Percentiles rank a stretch among this genome's conserved stretches.
These are phyloP conservation scores for Staurois parvus DNA, from an alignment of 2,797 vertebrate species.

Conservation along the genomic window DNA sequence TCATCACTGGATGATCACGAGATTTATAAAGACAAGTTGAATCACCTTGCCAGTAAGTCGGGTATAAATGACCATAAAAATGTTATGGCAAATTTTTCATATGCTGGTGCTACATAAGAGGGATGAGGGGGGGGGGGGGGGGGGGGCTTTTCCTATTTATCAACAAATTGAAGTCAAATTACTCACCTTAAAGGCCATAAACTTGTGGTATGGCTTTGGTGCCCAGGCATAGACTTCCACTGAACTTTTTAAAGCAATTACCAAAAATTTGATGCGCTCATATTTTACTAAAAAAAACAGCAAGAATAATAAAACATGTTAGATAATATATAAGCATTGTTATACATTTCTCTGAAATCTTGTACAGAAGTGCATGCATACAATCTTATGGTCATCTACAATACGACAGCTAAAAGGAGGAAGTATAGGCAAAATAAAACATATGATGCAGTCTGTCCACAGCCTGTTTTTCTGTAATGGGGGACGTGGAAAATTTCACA, in stretches of 20 bases:
- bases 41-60: neutral
- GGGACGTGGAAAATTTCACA: too few relatives aligned
- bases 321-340: neutral
- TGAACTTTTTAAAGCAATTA: conserved; percentile 90
- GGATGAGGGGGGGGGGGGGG: too few relatives aligned
- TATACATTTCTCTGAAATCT: too few relatives aligned
- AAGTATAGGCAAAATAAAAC: too few relatives aligned
- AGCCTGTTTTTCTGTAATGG: too few relatives aligned
- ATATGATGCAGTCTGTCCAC: too few relatives aligned
- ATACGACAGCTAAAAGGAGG: too few relatives aligned
- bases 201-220: conserved; percentile 91
- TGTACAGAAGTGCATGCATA: too few relatives aligned
- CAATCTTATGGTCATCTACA: too few relatives aligned
- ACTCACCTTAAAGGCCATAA: conserved; percentile 92
- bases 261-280: conserved; percentile 91
- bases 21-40: neutral
- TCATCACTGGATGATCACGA: too few relatives aligned
- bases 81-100: too few relatives aligned
- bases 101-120: too few relatives aligned
- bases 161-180: neutral
- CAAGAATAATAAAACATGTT: conserved; percentile 38
- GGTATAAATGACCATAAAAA: neutral
- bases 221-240: conserved; percentile 93
- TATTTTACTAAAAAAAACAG: conserved; percentile 85
- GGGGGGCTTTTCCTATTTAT: neutral